phyloP scores from a whole-genome alignment of 2,797 vertebrate genomes.

The Neostethus bicornis region DNA sequence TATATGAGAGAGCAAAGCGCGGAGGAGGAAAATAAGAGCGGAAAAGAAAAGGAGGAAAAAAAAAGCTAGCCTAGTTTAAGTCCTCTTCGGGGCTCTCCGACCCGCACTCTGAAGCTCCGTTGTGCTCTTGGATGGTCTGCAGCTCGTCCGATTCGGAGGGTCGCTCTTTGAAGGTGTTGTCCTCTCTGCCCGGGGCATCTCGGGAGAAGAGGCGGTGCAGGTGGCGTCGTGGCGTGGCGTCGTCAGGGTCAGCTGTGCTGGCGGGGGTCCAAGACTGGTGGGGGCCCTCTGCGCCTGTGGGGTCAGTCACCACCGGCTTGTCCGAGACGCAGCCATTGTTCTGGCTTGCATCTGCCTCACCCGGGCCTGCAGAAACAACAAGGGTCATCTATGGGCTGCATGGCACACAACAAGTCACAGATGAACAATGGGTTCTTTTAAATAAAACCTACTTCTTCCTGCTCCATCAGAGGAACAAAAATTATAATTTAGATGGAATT shows the following conservation, averaged over 20 bases:
- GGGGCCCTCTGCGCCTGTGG: conserved; percentile 84
- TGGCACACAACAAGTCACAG: conserved; percentile 80
- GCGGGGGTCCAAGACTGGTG: conserved; percentile 84
- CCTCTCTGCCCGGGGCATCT: conserved; percentile 98
- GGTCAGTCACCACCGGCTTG: conserved; percentile 94
- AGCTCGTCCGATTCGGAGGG: conserved; percentile 98
- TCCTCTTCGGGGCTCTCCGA: conserved; percentile 90
- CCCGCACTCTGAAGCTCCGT: conserved; percentile 84
- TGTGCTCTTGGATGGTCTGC: conserved; percentile 97
- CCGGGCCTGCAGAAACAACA: conserved; percentile 92
- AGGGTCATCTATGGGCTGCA: conserved; percentile 89
- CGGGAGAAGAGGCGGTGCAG: conserved; percentile 99
- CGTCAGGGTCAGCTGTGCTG: conserved; percentile 89
- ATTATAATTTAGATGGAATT: conserved; percentile 15
- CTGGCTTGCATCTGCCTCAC: conserved; percentile 92
- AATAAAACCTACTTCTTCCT: conserved; percentile 50
- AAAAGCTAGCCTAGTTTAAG: conserved; percentile 81
- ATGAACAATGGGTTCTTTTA: conserved; percentile 82
- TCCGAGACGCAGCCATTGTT: conserved; percentile 94
- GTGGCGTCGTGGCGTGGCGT: conserved; percentile 90
- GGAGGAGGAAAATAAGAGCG: conserved; percentile 49
- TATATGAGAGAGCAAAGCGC: conserved; percentile 49
- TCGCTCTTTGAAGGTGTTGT: conserved; percentile 99
- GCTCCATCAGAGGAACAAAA: conserved; percentile 43
- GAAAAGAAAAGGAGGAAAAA: conserved; percentile 34